Evolutionary conservation across 2,888 invertebrate genomes (phyloP).

Genomic region (Cerceris rybyensis): DNA sequence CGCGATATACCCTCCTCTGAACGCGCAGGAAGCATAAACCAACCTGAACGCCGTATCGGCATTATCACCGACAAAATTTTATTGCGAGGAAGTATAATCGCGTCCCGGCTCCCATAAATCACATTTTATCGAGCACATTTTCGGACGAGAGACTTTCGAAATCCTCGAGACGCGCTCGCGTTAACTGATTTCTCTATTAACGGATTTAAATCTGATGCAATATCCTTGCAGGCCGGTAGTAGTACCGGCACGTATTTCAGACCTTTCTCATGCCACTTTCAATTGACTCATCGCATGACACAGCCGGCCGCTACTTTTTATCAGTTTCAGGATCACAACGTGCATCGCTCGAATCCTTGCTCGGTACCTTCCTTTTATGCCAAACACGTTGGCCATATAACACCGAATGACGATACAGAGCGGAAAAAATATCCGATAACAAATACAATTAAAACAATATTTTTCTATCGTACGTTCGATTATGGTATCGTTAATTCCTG

Average conservation of each 20-base stretch:
- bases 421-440: neutral
- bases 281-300: constrained; percentile 45
- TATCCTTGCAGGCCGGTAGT: constrained; percentile 20
- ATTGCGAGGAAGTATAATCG: neutral
- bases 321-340: constrained; percentile 18
- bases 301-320: constrained; percentile 23
- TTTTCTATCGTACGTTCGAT: too few relatives aligned
- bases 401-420: too few relatives aligned
- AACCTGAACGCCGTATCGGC: constrained; percentile 10
- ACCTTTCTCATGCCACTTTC: constrained; percentile 40
- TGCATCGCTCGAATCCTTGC: neutral
- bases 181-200: constrained; percentile 14
- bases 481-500: too few relatives aligned
- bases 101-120: neutral
- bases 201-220: constrained; percentile 45
- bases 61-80: constrained; percentile 6
- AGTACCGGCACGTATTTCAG: constrained; percentile 8
- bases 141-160: constrained; percentile 14
- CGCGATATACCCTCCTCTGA: constrained; percentile 14
- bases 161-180: neutral
- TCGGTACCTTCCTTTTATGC: neutral
- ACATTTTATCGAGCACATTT: neutral
- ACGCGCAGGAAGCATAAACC: constrained; percentile 9
- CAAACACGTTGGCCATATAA: too few relatives aligned
- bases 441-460: neutral